These are phyloP conservation scores for Anolis apletophallus DNA, from an alignment of 2,797 vertebrate species.

Conservation along the genomic window DNA sequence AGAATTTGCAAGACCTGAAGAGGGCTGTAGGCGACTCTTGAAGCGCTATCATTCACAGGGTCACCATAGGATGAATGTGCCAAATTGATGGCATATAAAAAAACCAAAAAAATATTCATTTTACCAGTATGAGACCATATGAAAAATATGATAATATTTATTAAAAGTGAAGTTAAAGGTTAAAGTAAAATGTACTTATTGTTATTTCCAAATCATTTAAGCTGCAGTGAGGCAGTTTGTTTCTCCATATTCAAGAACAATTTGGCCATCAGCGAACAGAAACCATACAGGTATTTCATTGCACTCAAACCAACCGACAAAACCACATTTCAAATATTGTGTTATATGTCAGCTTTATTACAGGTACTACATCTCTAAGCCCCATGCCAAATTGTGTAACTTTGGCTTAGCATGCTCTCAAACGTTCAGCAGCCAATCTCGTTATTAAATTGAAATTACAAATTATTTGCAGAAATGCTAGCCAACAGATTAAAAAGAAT, in stretches of 20 bases:
- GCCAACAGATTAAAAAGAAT: too few species aligned
- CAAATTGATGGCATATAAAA: too few species aligned
- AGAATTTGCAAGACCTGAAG: too few species aligned
- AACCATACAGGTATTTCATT: not conserved
- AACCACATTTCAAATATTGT: not conserved
- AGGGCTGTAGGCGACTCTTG: too few species aligned
- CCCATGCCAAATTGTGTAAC: not conserved
- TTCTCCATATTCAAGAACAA: not conserved
- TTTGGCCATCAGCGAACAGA: not conserved
- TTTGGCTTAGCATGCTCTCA: not conserved
- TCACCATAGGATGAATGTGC: too few species aligned
- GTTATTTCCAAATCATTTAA: not conserved
- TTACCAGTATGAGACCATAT: not conserved
- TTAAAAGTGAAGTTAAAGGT: not conserved
- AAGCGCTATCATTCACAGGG: too few species aligned
- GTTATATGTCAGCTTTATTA: not conserved
- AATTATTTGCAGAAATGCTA: too few species aligned
- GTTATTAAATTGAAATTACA: too few species aligned
- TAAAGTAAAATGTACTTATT: not conserved
- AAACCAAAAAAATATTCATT: not conserved
- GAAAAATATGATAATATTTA: not conserved
- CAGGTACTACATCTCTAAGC: not conserved
- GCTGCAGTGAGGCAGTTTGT: not conserved
- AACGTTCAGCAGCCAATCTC: not conserved
- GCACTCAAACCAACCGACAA: not conserved